Evolutionary conservation across 2,797 vertebrate species (phyloP).

Genomic region (Nyctalus aviator): DNA sequence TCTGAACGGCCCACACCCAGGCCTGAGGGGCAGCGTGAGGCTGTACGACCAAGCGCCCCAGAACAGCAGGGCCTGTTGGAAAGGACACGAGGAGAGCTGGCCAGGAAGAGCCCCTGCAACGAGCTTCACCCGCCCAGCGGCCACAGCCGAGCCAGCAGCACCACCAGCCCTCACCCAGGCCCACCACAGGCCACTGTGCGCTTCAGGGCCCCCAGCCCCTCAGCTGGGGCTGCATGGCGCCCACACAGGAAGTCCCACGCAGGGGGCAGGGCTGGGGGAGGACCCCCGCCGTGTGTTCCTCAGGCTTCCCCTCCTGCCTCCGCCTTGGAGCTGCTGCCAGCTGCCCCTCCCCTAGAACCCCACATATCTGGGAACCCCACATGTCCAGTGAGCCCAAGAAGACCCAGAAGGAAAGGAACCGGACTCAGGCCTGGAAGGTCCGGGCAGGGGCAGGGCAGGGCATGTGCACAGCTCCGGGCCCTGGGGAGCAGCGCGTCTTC

Average conservation of each 20-base stretch:
- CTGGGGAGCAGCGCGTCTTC: not conserved
- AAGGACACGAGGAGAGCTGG: not conserved
- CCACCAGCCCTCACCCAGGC: not conserved
- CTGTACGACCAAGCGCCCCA: not conserved
- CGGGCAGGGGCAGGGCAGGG: too few species aligned
- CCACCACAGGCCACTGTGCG: not conserved
- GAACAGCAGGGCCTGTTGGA: not conserved
- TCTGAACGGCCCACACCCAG: not conserved
- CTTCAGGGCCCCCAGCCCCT: not conserved
- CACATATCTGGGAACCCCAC: not conserved
- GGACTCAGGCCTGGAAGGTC: not conserved
- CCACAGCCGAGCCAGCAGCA: not conserved
- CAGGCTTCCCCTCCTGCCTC: too few species aligned
- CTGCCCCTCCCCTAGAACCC: too few species aligned
- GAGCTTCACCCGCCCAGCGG: not conserved
- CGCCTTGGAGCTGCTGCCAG: too few species aligned
- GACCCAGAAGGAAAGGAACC: not conserved
- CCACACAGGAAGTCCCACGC: too few species aligned
- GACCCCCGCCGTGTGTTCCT: fast-evolving
- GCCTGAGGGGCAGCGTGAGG: not conserved
- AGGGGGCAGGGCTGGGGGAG: too few species aligned
- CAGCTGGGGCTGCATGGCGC: too few species aligned
- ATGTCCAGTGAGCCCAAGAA: not conserved
- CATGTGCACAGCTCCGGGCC: not conserved
- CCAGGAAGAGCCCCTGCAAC: too few species aligned